Evolutionary conservation across 37 sponge, comb jelly and placozoan species (phyloP), one percentile per base, ranked within the genome.

Genomic region (Crambe crambe): DNA sequence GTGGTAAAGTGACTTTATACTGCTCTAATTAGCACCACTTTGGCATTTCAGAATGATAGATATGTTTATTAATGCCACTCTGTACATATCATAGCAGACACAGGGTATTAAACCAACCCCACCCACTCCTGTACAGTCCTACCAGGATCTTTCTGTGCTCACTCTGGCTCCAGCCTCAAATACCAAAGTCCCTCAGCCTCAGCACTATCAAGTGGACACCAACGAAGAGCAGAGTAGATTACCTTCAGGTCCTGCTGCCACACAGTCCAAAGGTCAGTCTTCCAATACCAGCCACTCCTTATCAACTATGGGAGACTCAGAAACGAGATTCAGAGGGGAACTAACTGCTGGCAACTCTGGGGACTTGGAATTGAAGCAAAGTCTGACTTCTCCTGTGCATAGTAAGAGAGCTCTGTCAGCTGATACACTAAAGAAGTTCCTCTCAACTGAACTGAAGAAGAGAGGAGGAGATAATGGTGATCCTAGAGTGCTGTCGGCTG

Each of bases 51-150:
- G n/a, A n/a, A n/a, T n/a, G n/a, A n/a, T n/a, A n/a, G n/a, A n/a
- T n/a, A n/a, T n/a, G n/a, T n/a, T n/a, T n/a, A n/a, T n/a, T n/a
- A n/a, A n/a, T n/a, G n/a, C n/a, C n/a, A n/a, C n/a, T n/a, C n/a
- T n/a, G n/a, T n/a, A n/a, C n/a, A n/a, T n/a, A n/a, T 47, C 12
- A 15, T 47, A 47, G 51, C 12, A 15, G 12, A 47, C 35, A 41
- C 22, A 70, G 40, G 29, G 30, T 23, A 41, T 43, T 2, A 73
- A 86, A 25, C 80, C 43, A 34, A 69, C 81, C 47, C 82, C 82
- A 2, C 77, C 82, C 37, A 87, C 88, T 44, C 78, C 88, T 2
- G 54, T 66, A 15, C 82, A 87, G 41, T 82, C 83, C 56, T 57
- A 31, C 44, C 9, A 22, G 12, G 42, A 79, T 63, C 66, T 86